These are phyloP conservation scores for Thymallus thymallus DNA, from an alignment of 2,113 vertebrate genomes.

Conservation along the genomic window DNA sequence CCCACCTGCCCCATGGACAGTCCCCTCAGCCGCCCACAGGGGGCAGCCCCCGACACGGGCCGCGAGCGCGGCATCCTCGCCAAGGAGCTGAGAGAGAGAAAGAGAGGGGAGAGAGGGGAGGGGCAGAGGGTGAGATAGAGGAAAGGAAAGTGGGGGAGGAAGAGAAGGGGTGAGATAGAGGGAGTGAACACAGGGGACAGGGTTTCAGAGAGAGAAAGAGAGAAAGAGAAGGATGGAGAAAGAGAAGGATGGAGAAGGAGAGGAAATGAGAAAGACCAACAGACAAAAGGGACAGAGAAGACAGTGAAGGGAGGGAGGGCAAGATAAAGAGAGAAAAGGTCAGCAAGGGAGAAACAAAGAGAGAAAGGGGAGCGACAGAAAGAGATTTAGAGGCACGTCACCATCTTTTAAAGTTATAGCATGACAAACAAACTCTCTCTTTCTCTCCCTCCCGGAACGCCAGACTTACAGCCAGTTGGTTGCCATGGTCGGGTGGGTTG, in stretches of 20 bases:
- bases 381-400: constrained; percentile 73
- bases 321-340: constrained; percentile 19
- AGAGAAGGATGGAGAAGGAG: constrained; percentile 43
- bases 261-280: constrained; percentile 3
- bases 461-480: constrained; percentile 83
- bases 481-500: constrained; percentile 78
- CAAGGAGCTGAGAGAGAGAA: constrained; percentile 66
- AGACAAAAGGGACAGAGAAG: constrained; percentile 35
- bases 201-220: constrained; percentile 51
- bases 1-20: constrained; percentile 74
- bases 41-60: constrained; percentile 60
- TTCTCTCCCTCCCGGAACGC: constrained; percentile 50
- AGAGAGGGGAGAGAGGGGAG: background rate
- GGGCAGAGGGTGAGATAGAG: constrained; percentile 2
- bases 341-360: constrained; percentile 60
- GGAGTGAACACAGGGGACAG: background rate
- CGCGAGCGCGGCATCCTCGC: constrained; percentile 73
- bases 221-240: constrained; percentile 24
- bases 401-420: constrained; percentile 75
- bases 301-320: constrained; percentile 36
- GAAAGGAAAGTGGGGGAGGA: constrained; percentile 28
- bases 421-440: constrained; percentile 73
- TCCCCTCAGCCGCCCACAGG: constrained; percentile 68
- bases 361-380: constrained; percentile 53
- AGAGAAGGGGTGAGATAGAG: constrained; percentile 16